Base-by-base conservation (phyloP, 2,888 invertebrate genomes). In the Onthophagus sagittarius region DNA sequence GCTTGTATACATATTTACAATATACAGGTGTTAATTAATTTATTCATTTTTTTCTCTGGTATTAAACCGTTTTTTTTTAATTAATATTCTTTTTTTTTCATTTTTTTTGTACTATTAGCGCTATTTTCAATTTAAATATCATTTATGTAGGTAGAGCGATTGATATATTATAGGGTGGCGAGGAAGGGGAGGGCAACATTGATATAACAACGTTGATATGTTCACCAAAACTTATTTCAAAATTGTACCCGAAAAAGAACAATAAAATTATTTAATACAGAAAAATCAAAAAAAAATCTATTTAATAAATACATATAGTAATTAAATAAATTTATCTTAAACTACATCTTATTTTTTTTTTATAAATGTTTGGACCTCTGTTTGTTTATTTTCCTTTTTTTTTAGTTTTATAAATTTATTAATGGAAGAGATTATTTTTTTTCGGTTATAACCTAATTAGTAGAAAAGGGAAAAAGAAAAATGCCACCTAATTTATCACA, bases 1-100 rank as follows among this genome's bases (percentile, higher is more conserved):
- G 63, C 63, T 69, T 69, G 23, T 72, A 62, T 53, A 71, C 39
- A 64, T 71, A 74, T 74, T 69, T 72, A 72, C 74, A 72, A 71
- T 74, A 69, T 74, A 74, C 71, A 63, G 32, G 15, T 72, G 69
- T 39, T 63, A 14, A 69, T 39, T 63, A 14, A 13, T 69, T 53
- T 11, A 15, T 39, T 53, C 70, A 70, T 23, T 23, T 23, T 23
- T 23, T 23, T 23, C 23, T 23, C 2, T 23, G 23, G 23, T 23
- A 23, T 3, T 23, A 23, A 23, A 23, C 23, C 23, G 3, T 23
- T 23, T 23, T 23, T 23, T 23, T 23, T 23, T 23, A 23, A 23
- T 23, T 2, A 1, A 23, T 23, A 23, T 23, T 23, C 23, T 23
- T 23, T 23, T 23, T 53, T 9, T 53, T 53, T 53, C 5, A 53